Evolutionary conservation across 2,113 vertebrate genomes (phyloP).

Genomic region (Dipodomys merriami): DNA sequence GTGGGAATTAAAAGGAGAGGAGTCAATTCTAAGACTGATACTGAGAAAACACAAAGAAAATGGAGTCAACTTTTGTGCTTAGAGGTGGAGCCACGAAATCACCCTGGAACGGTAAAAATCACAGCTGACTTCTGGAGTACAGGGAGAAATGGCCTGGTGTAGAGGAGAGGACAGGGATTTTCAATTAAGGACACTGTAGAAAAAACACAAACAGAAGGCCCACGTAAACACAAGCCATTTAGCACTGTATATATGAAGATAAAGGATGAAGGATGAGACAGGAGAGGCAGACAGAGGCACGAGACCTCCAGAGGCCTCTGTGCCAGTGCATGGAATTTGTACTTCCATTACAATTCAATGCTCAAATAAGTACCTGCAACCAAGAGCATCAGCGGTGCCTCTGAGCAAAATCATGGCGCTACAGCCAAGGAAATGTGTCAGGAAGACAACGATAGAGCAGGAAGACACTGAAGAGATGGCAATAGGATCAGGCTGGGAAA

Average conservation of each 20-base stretch:
- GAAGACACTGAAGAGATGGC: background rate
- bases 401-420: background rate
- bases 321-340: background rate
- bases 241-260: background rate
- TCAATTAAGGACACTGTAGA: background rate
- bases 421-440: background rate
- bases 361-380: background rate
- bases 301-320: background rate
- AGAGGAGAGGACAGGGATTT: background rate
- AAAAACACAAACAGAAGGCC: background rate
- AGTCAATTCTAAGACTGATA: background rate
- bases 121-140: background rate
- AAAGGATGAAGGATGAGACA: background rate
- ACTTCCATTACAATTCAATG: background rate
- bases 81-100: background rate
- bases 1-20: background rate
- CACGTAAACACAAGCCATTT: background rate
- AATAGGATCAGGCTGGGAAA: background rate
- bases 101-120: background rate
- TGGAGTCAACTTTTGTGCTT: too few relatives aligned
- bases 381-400: background rate
- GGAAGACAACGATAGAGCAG: background rate
- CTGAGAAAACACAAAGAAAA: background rate
- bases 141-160: background rate
- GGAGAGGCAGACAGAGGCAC: background rate